Conservation (phyloP, 2,888 invertebrate species). For the Lysandra coridon region DNA sequence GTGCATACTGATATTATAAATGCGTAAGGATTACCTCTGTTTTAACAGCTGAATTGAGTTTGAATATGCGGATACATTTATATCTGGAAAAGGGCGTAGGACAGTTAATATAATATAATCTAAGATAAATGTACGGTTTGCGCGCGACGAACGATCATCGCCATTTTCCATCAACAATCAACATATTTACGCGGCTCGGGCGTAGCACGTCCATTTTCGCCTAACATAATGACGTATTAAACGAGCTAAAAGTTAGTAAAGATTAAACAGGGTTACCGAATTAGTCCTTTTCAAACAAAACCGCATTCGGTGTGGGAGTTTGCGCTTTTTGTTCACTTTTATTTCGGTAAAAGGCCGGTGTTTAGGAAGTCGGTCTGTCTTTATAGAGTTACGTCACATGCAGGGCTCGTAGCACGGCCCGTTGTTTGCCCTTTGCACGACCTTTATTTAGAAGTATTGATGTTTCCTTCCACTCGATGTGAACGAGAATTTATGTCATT, state of each 20-base stretch:
- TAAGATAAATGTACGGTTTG: too few species aligned
- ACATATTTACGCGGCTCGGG: not conserved
- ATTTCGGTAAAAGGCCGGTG: conserved; percentile 8
- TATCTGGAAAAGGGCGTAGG: not conserved
- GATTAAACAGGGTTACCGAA: conserved; percentile 9
- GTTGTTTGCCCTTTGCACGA: conserved; percentile 29
- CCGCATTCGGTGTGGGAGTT: conserved; percentile 6
- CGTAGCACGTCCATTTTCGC: not conserved
- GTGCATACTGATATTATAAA: not conserved
- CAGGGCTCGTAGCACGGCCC: not conserved
- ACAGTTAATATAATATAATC: too few species aligned
- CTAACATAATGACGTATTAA: not conserved
- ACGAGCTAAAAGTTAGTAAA: conserved; percentile 3
- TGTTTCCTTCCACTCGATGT: conserved; percentile 11
- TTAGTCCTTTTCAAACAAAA: conserved; percentile 17
- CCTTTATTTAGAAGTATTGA: conserved; percentile 30
- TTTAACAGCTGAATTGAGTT: too few species aligned
- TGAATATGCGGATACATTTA: too few species aligned
- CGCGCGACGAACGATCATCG: not conserved
- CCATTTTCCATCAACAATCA: not conserved
- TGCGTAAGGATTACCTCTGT: too few species aligned
- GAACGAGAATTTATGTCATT: conserved; percentile 17
- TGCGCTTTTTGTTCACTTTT: conserved; percentile 11
- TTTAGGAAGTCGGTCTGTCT: conserved; percentile 17
- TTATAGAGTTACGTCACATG: conserved; percentile 23